Evolutionary conservation across 2,113 vertebrate genomes (phyloP), one percentile per base, ranked within the genome.

Genomic region (Monarcha castaneiventris): DNA sequence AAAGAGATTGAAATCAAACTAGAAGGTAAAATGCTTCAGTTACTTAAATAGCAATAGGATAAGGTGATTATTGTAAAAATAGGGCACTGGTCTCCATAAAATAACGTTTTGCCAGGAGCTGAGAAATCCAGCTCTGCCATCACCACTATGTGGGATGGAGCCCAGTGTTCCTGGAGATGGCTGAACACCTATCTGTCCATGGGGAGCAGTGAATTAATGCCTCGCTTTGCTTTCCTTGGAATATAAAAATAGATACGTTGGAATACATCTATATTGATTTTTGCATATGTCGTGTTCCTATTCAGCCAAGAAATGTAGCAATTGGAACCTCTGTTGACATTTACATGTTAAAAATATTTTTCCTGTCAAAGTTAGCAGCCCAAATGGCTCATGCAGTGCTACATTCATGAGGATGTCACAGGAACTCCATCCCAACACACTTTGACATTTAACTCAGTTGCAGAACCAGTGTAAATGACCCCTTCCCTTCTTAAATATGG

Each of bases 111-210:
- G 3, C 27, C 43, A 66, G 55, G 62, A 74, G 27, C 21, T 49
- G 61, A 85, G 44, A 78, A 87, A 25, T 6, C 16, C 66, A 89
- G 14, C 3, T 54, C 32, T 55, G 13, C 33, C 46, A 27, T n/a
- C 52, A 23, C 10, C 37, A 25, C 10, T 6, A 1, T 0, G 0
- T 37, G 61, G 16, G 41, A 11, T 41, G 75, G n/a, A 72, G 30
- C n/a, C 30, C 66, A 26, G n/a, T 20, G 25, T 2, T 72, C 56
- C 58, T 79, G 66, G 66, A n/a, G 64, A 26, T 39, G 25, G 20
- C 41, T 79, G 85, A 72, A 21, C n/a, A 26, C 56, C 74, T 48
- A 8, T 56, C 56, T 55, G 49, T 35, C 41, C 58, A 56, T 5
- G 3, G n/a, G 30, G 75, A 72, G n/a, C 41, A 41, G 43, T 21